Conservation (phyloP, 2,888 invertebrate genomes). For the Apamea monoglypha region DNA sequence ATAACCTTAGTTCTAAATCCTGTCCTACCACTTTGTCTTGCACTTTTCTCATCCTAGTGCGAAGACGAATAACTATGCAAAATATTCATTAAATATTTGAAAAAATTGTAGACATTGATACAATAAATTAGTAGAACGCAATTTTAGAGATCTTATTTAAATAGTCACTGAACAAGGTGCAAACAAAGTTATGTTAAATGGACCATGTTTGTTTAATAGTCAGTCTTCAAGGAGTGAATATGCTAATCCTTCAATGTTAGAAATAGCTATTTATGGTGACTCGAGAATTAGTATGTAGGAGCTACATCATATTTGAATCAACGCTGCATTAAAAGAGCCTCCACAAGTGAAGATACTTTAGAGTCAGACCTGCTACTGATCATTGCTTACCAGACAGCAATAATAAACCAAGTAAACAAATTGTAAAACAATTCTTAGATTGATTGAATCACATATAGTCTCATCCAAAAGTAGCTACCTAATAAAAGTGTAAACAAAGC, state of each 20-base stretch:
- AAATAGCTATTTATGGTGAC: slow-evolving; percentile 9
- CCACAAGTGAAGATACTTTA: not conserved
- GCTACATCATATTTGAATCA: not conserved
- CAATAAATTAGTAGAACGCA: not conserved
- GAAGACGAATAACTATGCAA: not conserved
- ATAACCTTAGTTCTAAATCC: not conserved
- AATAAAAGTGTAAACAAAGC: not conserved
- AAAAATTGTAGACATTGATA: not conserved
- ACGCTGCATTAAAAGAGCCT: slow-evolving; percentile 2
- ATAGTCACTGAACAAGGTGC: not conserved
- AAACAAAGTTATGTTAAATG: not conserved
- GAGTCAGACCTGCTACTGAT: not conserved
- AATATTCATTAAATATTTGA: not conserved
- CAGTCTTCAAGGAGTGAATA: not conserved
- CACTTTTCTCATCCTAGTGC: not conserved
- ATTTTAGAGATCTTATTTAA: not conserved
- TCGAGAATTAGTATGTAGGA: slow-evolving; percentile 15
- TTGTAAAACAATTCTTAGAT: not conserved
- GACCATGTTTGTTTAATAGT: not conserved
- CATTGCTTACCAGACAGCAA: not conserved
- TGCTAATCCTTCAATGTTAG: not conserved
- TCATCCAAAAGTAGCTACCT: not conserved
- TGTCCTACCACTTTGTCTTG: not conserved
- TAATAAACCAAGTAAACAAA: not conserved
- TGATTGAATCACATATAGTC: not conserved